Evolutionary conservation across 2,113 vertebrate species (phyloP).

Genomic region (Willisornis vidua): DNA sequence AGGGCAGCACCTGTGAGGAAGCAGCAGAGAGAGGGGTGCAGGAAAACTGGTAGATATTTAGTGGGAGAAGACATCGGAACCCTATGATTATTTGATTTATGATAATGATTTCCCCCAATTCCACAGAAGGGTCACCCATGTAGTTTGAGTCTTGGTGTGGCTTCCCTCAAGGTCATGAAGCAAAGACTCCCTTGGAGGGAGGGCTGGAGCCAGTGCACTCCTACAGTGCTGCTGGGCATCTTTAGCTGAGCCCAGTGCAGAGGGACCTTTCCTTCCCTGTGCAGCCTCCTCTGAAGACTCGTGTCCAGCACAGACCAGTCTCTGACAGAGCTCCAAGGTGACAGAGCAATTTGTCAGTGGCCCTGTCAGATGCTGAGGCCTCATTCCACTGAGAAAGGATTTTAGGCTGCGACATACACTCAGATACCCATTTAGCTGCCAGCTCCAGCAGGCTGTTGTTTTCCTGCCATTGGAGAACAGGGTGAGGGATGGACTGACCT

Average conservation of each 20-base stretch:
- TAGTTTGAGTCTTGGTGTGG: fast-evolving
- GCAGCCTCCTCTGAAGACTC: not conserved
- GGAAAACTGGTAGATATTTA: not conserved
- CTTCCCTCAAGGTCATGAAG: not conserved
- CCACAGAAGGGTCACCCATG: not conserved
- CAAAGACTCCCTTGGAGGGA: not conserved
- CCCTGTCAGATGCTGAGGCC: not conserved
- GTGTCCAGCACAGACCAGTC: not conserved
- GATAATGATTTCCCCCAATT: not conserved
- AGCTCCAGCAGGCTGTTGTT: not conserved
- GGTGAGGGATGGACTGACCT: not conserved
- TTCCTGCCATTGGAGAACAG: not conserved
- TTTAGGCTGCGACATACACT: not conserved
- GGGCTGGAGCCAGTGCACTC: not conserved
- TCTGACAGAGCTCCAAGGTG: slow-evolving; percentile 2
- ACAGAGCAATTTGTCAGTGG: not conserved
- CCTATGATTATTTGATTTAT: not conserved
- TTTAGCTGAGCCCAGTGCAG: not conserved
- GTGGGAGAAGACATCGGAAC: not conserved
- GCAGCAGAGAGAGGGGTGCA: not conserved
- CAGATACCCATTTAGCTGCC: not conserved
- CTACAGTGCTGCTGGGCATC: not conserved
- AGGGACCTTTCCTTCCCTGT: not conserved
- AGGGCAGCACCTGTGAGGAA: not conserved
- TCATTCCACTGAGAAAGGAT: not conserved